A percentile compares a stretch with the other conserved stretches of the same genome.
Conservation (phyloP, 2,888 invertebrate genomes). For the Lottia gigantea region DNA sequence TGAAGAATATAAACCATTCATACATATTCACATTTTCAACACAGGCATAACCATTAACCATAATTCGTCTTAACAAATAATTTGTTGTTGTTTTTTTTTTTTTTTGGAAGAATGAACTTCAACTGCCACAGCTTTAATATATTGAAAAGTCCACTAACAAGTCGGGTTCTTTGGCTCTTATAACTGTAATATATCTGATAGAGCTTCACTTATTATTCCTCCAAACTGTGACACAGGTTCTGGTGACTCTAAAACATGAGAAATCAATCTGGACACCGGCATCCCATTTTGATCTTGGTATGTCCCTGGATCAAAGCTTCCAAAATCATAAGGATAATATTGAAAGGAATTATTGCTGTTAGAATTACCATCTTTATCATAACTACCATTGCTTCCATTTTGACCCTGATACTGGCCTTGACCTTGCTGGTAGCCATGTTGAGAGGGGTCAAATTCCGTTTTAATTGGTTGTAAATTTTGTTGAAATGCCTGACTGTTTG, state of each 20-base stretch:
- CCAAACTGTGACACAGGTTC: neutral
- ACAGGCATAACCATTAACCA: too few relatives aligned
- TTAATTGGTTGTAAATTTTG: neutral
- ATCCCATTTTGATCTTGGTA: neutral
- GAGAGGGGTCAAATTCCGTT: neutral
- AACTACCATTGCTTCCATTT: neutral
- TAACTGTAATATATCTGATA: neutral
- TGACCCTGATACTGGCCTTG: neutral
- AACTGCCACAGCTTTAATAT: too few relatives aligned
- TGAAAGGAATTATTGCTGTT: neutral
- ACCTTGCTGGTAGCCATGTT: neutral
- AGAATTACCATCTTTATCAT: conserved; percentile 2
- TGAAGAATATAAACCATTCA: too few relatives aligned
- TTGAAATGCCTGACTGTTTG: too few relatives aligned
- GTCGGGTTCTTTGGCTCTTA: neutral
- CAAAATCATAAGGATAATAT: neutral
- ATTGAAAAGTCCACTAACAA: too few relatives aligned
- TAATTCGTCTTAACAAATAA: too few relatives aligned
- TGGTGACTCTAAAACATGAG: neutral
- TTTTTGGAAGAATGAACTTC: too few relatives aligned
- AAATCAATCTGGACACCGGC: neutral
- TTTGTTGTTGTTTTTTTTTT: too few relatives aligned
- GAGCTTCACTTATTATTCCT: neutral
- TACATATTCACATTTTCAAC: too few relatives aligned
- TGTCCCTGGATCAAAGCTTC: neutral